These are phyloP conservation scores for Osmoderma eremita DNA, from an alignment of 2,888 invertebrate genomes.

Conservation along the genomic window DNA sequence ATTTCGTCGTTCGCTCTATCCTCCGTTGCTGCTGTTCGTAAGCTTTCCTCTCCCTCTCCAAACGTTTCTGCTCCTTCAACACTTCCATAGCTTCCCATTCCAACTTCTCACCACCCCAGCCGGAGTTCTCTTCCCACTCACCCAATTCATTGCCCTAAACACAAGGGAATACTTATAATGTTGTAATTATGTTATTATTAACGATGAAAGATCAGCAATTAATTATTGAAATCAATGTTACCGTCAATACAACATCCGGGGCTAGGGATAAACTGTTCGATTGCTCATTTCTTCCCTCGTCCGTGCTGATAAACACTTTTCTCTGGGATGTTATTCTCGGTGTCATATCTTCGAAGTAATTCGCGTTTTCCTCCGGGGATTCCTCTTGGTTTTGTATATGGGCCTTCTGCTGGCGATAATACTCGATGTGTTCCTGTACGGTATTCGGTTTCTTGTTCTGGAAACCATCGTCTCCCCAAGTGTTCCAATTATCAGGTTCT, in stretches of 20 bases:
- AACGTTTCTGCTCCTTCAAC: slow-evolving; percentile 57
- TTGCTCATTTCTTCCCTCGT: slow-evolving; percentile 47
- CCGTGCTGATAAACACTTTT: slow-evolving; percentile 64
- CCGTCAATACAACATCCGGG: slow-evolving; percentile 50
- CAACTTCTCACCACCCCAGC: slow-evolving; percentile 59
- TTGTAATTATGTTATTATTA: too few relatives aligned
- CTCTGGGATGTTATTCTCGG: slow-evolving; percentile 71
- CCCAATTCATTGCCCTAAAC: slow-evolving; percentile 56
- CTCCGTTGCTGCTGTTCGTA: slow-evolving; percentile 60
- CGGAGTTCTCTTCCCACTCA: slow-evolving; percentile 61
- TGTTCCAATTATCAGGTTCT: slow-evolving; percentile 67
- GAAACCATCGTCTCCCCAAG: slow-evolving; percentile 68
- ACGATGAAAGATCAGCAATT: too few relatives aligned
- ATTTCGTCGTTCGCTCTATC: slow-evolving; percentile 54
- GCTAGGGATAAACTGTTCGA: slow-evolving; percentile 54
- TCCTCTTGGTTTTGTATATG: slow-evolving; percentile 61
- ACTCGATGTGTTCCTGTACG: slow-evolving; percentile 73
- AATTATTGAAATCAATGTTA: slow-evolving; percentile 44
- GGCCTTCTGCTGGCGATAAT: slow-evolving; percentile 68
- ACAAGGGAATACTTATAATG: slow-evolving; percentile 22
- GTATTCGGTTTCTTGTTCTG: slow-evolving; percentile 62
- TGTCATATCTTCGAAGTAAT: slow-evolving; percentile 72
- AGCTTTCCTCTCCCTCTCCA: slow-evolving; percentile 57
- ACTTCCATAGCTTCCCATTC: slow-evolving; percentile 58
- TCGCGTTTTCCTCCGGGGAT: slow-evolving; percentile 62